Conservation (phyloP, 2,888 invertebrate genomes). For the Eupeodes latifasciatus region DNA sequence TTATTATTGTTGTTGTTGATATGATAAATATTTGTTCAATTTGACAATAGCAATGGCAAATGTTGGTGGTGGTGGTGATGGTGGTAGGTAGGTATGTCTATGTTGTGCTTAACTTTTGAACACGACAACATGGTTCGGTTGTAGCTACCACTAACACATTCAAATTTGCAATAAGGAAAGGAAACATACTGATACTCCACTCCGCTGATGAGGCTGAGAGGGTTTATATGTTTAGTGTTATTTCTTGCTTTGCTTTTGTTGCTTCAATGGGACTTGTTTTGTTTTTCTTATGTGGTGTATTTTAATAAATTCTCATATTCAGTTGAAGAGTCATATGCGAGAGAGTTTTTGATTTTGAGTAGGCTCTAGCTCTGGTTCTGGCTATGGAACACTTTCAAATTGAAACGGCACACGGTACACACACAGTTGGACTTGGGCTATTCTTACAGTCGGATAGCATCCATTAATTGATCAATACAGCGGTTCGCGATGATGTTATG, state of each 20-base stretch:
- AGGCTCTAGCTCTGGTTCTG: slow-evolving; percentile 36
- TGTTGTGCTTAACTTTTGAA: not conserved
- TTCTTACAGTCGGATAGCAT: slow-evolving; percentile 61
- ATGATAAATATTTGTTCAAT: slow-evolving; percentile 70
- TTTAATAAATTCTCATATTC: slow-evolving; percentile 67
- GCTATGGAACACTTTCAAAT: not conserved
- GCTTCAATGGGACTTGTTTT: slow-evolving; percentile 63
- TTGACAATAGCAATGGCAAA: slow-evolving; percentile 39
- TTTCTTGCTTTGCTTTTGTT: slow-evolving; percentile 25
- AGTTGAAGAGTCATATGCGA: slow-evolving; percentile 50
- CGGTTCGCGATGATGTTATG: slow-evolving; percentile 35
- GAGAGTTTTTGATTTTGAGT: slow-evolving; percentile 52
- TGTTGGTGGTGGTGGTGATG: slow-evolving; percentile 12
- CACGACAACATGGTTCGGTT: not conserved
- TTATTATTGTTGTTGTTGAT: slow-evolving; percentile 54
- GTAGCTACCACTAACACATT: slow-evolving; percentile 15
- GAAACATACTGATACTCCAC: not conserved
- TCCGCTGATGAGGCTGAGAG: slow-evolving; percentile 43
- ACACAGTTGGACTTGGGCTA: slow-evolving; percentile 24
- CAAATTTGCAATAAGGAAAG: not conserved
- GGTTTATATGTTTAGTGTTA: slow-evolving; percentile 45
- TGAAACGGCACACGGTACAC: slow-evolving; percentile 24
- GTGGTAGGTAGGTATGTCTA: not conserved
- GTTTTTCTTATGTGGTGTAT: slow-evolving; percentile 74
- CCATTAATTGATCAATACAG: slow-evolving; percentile 54